Conservation (phyloP, 2,797 vertebrate genomes). For the Pachyuromys duprasi region DNA sequence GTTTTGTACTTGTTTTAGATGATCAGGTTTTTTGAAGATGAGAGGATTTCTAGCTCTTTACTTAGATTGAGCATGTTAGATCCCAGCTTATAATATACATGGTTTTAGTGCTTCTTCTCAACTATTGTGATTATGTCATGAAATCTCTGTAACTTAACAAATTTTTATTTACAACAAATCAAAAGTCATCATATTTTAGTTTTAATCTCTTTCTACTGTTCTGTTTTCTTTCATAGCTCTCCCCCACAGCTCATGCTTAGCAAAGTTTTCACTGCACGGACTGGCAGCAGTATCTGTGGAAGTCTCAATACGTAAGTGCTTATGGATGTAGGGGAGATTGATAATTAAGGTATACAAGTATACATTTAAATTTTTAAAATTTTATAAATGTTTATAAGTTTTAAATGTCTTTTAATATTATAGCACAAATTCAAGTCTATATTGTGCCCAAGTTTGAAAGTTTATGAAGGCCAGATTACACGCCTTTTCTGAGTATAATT, state of each 20-base stretch:
- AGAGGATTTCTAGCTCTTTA: background rate
- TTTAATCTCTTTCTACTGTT: constrained; percentile 53
- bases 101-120: constrained; percentile 9
- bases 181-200: constrained; percentile 18
- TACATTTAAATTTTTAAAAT: constrained; percentile 36
- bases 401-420: background rate
- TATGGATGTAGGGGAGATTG: background rate
- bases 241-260: constrained; percentile 99
- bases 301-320: constrained; percentile 97
- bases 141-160: constrained; percentile 30
- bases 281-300: constrained; percentile 96
- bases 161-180: constrained; percentile 48
- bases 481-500: constrained; percentile 19
- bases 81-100: background rate
- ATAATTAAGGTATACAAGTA: constrained; percentile 16
- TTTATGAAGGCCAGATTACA: constrained; percentile 23
- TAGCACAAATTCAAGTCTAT: background rate
- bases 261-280: constrained; percentile 98
- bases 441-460: constrained; percentile 49
- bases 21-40: constrained; percentile 29
- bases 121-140: background rate
- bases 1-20: background rate
- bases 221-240: constrained; percentile 88
- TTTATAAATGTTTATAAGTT: too few species aligned
- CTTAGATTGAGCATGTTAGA: background rate